Evolutionary conservation across 2,888 invertebrate species (phyloP).

Genomic region (Dynastes grantii): DNA sequence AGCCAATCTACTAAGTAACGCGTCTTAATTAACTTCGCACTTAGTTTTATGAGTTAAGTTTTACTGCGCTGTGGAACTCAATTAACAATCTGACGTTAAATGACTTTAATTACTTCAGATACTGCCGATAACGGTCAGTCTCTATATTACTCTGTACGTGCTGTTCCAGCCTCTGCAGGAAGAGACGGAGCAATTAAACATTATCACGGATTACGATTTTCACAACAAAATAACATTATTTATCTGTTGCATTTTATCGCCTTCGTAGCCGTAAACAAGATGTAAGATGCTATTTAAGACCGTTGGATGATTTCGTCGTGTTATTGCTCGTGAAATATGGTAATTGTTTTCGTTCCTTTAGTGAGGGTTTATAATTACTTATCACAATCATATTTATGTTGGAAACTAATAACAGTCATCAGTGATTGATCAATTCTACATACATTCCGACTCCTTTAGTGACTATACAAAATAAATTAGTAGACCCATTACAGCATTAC

Average conservation of each 20-base stretch:
- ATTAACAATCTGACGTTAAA: conserved; percentile 64
- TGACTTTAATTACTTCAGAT: conserved; percentile 63
- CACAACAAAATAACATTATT: conserved; percentile 58
- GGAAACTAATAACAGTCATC: too few species aligned
- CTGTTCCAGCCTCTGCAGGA: conserved; percentile 20
- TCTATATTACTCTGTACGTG: conserved; percentile 36
- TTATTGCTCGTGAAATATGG: conserved; percentile 50
- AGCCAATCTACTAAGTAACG: conserved; percentile 61
- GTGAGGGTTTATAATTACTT: conserved; percentile 43
- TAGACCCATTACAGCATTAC: too few species aligned
- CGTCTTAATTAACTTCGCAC: conserved; percentile 66
- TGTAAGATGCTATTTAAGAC: conserved; percentile 41
- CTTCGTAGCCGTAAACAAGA: conserved; percentile 51
- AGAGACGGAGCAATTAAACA: conserved; percentile 54
- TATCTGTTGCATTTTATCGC: conserved; percentile 59
- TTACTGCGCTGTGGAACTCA: conserved; percentile 64
- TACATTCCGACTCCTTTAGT: too few species aligned
- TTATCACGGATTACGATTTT: conserved; percentile 57
- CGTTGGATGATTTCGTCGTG: conserved; percentile 31
- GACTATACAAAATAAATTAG: too few species aligned
- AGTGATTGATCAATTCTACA: too few species aligned
- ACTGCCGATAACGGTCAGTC: conserved; percentile 51
- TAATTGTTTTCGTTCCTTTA: conserved; percentile 48
- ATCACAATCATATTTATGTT: neutral
- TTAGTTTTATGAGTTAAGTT: conserved; percentile 66